Percentiles rank a stretch among this genome's conserved stretches.
Conservation (phyloP, 23 tunicate species). For the Styela clava region DNA sequence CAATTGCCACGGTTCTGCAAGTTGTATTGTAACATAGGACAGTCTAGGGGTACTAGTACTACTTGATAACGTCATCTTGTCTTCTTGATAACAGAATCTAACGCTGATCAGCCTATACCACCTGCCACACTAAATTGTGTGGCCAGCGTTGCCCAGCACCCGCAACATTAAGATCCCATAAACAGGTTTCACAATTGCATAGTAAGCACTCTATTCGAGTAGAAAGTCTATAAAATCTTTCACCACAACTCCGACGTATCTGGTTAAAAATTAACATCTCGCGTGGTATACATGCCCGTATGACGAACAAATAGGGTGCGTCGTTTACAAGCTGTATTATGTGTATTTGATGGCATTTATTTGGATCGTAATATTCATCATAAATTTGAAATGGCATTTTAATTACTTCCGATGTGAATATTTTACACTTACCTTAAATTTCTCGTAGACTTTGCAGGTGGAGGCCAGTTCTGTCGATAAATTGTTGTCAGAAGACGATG, state of each 20-base stretch:
- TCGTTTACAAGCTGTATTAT: background rate
- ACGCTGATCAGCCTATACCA: too few relatives aligned
- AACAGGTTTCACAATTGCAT: background rate
- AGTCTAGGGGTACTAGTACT: background rate
- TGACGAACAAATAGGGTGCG: background rate
- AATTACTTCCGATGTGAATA: too few relatives aligned
- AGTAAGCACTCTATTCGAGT: background rate
- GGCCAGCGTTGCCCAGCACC: background rate
- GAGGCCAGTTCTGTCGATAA: constrained; percentile 14
- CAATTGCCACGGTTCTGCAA: background rate
- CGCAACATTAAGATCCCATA: background rate
- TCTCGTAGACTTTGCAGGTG: background rate
- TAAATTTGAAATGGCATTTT: background rate
- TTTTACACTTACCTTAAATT: background rate
- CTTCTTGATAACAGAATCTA: too few relatives aligned
- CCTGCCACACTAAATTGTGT: too few relatives aligned
- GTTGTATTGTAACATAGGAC: background rate
- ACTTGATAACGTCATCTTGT: background rate
- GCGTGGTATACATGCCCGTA: background rate
- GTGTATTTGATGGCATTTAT: background rate
- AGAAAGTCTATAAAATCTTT: background rate
- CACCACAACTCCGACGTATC: background rate
- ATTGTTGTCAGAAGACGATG: constrained; percentile 2
- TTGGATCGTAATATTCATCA: background rate
- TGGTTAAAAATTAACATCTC: background rate